Evolutionary conservation across 1,140 invertebrate species (phyloP), one percentile per base, ranked within the genome.

Genomic region (Streblospio benedicti): DNA sequence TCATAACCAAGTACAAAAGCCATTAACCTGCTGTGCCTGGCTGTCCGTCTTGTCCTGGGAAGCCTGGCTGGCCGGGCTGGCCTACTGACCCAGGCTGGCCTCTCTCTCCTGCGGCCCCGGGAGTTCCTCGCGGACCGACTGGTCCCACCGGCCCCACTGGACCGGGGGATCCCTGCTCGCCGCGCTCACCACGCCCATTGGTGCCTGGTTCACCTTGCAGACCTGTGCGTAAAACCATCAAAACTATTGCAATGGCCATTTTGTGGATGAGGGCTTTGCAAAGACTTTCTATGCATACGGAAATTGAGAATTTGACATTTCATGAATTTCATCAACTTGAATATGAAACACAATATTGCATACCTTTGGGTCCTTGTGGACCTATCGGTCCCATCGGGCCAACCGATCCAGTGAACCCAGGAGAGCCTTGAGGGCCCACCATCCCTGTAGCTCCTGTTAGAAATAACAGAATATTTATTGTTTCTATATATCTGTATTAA

Each of bases 1-100:
- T 38, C 35, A 38, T 9, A n/a, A 38, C n/a, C 35, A 38, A 38
- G 9, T 38, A 38, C 35, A 38, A 38, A 38, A 38, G n/a, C n/a
- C n/a, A 38, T 38, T 38, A 23, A 31, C 57, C 57, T 27, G 57
- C 4, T 4, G 53, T 16, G 33, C 52, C 52, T 45, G 52, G 52
- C 18, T 16, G 20, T 47, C 52, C 52, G 5, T 28, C 14, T 28
- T 33, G 5, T 45, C 52, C 52, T 28, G 52, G 3, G 31, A n/a
- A 18, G 20, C 52, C 52, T 3, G 52, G 25, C 14, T 4, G 14
- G 31, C 52, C 52, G 18, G 25, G 25, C 18, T 54, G 28, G 38
- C 52, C 52, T 35, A 20, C n/a, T 28, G 5, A 4, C 4, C 52
- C 52, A 20, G 31, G 27, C 2, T 23, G 20, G 9, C 52, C 52